Evolutionary conservation across 92 coral and sea anemone species (phyloP).

Genomic region (Pocillopora grandis): DNA sequence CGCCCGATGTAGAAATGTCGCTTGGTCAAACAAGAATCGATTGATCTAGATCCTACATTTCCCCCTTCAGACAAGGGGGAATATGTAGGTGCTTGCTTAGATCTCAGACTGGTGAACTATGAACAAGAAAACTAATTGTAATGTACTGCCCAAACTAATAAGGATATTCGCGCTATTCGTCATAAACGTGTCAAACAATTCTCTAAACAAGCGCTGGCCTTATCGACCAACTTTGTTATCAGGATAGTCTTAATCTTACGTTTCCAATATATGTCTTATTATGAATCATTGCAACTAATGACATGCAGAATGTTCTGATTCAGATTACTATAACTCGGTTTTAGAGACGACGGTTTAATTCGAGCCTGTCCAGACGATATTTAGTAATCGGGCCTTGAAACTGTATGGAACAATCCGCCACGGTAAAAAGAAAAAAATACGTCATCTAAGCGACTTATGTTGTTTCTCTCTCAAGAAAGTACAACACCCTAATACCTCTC

Average conservation of each 20-base stretch:
- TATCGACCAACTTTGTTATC: neutral
- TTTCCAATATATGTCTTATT: neutral
- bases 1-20: conserved; percentile 7
- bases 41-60: conserved; percentile 10
- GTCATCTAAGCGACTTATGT: neutral
- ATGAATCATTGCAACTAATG: neutral
- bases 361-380: neutral
- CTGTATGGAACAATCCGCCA: neutral
- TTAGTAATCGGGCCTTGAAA: neutral
- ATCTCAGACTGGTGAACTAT: conserved; percentile 1
- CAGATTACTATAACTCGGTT: neutral
- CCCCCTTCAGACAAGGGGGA: conserved; percentile 15
- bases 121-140: conserved; percentile 1
- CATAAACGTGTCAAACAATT: conserved; percentile 15
- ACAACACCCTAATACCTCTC: neutral
- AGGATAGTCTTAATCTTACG: neutral
- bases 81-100: neutral
- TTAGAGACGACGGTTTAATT: neutral
- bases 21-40: conserved; percentile 15
- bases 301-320: neutral
- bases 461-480: neutral
- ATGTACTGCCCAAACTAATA: neutral
- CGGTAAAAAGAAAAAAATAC: neutral
- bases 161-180: neutral
- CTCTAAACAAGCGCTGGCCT: neutral